Evolutionary conservation across 1,140 invertebrate genomes (phyloP), one percentile per base, ranked within the genome.

Genomic region (Atta texana): DNA sequence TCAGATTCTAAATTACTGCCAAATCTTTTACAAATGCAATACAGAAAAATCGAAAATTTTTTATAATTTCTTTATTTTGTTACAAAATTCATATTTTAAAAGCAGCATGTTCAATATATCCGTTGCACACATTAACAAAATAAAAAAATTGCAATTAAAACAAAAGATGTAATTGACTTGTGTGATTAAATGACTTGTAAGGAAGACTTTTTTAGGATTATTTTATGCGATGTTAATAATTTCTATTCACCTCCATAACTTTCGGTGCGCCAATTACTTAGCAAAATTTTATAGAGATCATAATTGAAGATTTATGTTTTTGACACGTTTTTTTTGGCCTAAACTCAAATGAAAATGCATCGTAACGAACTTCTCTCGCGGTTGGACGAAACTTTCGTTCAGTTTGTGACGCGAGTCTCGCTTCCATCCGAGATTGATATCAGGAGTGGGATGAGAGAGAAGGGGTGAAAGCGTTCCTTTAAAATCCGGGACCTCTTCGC

Each of bases 321-420:
- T 61, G 28, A 71, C 18, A 12, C 55, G 18, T 21, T 75, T 28
- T 64, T 34, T 34, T 82, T 6, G 24, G 63, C 39, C 31, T 61
- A 74, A 82, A 14, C 28, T 53, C 55, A 39, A 61, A 77, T 75
- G 51, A 78, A 64, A 78, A 76, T 14, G 81, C 72, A 31, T 55
- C 24, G 31, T 78, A 49, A 77, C 24, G 31, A 81, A 86, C 74
- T 84, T 75, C 59, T 85, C 53, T 8, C 39, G 8, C 39, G 80
- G n/a, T 66, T 53, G 69, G 80, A 72, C 24, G 21, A 76, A 87
- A 87, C 86, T 87, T 89, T 89, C 64, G 55, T 82, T 80, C 55
- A 34, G 14, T 51, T 75, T 55, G 49, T 55, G 53, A 21, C 72
- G 18, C 55, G 49, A 34, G 39, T 80, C 77, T 76, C 74, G 44